Evolutionary conservation across 2,888 invertebrate genomes (phyloP).

Genomic region (Limenitis camilla): DNA sequence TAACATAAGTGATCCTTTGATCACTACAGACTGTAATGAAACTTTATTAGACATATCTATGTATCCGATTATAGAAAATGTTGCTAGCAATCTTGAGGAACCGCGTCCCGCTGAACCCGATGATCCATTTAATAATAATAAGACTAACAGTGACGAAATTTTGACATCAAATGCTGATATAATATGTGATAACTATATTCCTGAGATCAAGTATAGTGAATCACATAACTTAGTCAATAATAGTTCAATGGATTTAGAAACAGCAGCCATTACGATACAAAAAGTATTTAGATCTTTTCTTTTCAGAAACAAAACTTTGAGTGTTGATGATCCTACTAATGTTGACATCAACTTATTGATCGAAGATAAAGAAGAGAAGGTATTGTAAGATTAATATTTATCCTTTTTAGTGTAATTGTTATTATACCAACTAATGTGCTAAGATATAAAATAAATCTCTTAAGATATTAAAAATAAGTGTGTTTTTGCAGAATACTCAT

Average conservation of each 20-base stretch:
- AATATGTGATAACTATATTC: background rate
- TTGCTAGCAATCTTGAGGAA: too few relatives aligned
- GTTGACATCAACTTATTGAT: conserved; percentile 36
- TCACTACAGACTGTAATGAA: too few relatives aligned
- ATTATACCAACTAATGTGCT: too few relatives aligned
- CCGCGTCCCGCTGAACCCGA: too few relatives aligned
- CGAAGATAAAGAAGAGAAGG: conserved; percentile 25
- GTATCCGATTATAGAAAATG: too few relatives aligned
- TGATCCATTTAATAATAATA: background rate
- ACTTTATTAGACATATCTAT: too few relatives aligned
- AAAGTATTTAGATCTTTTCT: conserved; percentile 71
- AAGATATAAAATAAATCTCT: background rate
- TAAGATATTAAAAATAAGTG: background rate
- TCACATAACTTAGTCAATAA: conserved; percentile 23
- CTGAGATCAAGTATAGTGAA: conserved; percentile 2
- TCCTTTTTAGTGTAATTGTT: too few relatives aligned
- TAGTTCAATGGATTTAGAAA: conserved; percentile 63
- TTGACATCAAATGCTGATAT: background rate
- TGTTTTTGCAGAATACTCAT: conserved; percentile 45
- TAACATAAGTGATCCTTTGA: too few relatives aligned
- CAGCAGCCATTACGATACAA: conserved; percentile 73
- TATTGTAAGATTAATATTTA: conserved; percentile 9
- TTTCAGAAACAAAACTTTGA: conserved; percentile 60
- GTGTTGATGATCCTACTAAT: conserved; percentile 51
- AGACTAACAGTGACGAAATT: conserved; percentile 7